Evolutionary conservation across 2,888 invertebrate species (phyloP).

Genomic region (Drosophila mercatorum): DNA sequence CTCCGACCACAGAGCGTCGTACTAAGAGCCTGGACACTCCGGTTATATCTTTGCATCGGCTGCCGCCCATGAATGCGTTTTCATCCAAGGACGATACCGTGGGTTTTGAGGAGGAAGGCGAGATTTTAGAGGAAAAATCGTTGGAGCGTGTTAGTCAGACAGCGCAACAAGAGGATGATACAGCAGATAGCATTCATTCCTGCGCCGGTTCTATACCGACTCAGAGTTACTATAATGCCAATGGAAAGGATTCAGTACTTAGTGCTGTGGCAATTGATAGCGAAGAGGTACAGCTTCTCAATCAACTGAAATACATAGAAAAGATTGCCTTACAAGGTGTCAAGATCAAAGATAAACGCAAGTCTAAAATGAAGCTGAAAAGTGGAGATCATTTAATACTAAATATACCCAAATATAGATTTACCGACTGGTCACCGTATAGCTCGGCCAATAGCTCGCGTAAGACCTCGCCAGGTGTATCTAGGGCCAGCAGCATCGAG

Average conservation of each 20-base stretch:
- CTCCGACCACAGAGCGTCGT: conserved; percentile 90
- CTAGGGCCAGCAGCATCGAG: conserved; percentile 84
- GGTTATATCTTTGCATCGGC: conserved; percentile 90
- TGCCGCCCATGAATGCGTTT: conserved; percentile 93
- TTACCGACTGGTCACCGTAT: conserved; percentile 84
- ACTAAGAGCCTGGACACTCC: conserved; percentile 94
- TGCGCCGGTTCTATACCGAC: conserved; percentile 84
- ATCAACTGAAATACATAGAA: conserved; percentile 85
- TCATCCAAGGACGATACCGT: conserved; percentile 96
- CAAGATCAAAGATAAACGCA: conserved; percentile 84
- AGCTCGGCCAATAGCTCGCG: conserved; percentile 84
- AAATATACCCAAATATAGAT: conserved; percentile 84
- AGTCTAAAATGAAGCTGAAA: conserved; percentile 83
- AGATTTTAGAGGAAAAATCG: conserved; percentile 87
- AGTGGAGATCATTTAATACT: conserved; percentile 84
- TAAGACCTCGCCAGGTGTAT: conserved; percentile 84
- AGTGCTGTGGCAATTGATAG: conserved; percentile 86
- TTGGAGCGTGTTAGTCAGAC: conserved; percentile 82
- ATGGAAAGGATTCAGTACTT: conserved; percentile 83
- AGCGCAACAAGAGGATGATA: conserved; percentile 86
- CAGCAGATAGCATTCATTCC: conserved; percentile 84
- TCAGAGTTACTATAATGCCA: conserved; percentile 78
- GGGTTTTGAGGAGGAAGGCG: conserved; percentile 89
- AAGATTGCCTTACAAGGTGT: conserved; percentile 85
- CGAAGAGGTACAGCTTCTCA: conserved; percentile 86